Base-by-base conservation (phyloP, 64 coral and sea anemone genomes). In the Stichodactyla helianthus region DNA sequence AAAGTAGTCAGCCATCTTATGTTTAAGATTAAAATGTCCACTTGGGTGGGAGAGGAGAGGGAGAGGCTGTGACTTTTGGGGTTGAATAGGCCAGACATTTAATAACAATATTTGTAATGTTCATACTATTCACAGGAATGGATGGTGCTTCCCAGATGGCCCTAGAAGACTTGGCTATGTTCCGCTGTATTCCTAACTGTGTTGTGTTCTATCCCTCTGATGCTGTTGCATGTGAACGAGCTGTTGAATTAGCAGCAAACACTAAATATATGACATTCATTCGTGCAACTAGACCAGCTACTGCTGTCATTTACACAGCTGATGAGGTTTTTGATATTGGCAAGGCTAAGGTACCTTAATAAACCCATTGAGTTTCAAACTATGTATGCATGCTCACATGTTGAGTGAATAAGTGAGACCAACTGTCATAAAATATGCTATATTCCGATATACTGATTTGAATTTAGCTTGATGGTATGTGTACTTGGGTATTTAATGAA, bases 61-160 rank as follows among this genome's bases (percentile, higher is more conserved):
- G 35, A 1, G 2, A 44, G 35, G 35, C 35, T 44, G 35, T 3
- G 35, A 44, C 35, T 44, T 2, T 44, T 2, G 4, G 4, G 31
- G 35, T 44, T 44, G 35, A 44, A 44, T 1, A 44, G 35, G 2
- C 35, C 35, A 44, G 35, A 44, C 35, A 44, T 44, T 44, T 44
- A 44, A 44, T 44, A 44, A 44, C 35, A 44, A 44, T 44, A 44
- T 44, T 31, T 44, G 35, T n/a, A 20, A 23, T 70, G 65, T 70
- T n/a, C 10, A 22, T 65, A 35, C 50, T 62, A 52, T 56, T 71
- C 13, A 82, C 67, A 99, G 97, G 97, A 85, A 93, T 93, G 85
- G 97, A 99, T 62, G 97, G 97, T 15, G 92, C 97, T 3, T 99
- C 97, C 2, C 97, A 99, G 84, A 99, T 99, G 97, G 97, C 90